A percentile compares a stretch with the other conserved stretches of the same genome.
Conservation (phyloP, 35 echinoderm and acorn worm genomes). For the Heliocidaris tuberculata region DNA sequence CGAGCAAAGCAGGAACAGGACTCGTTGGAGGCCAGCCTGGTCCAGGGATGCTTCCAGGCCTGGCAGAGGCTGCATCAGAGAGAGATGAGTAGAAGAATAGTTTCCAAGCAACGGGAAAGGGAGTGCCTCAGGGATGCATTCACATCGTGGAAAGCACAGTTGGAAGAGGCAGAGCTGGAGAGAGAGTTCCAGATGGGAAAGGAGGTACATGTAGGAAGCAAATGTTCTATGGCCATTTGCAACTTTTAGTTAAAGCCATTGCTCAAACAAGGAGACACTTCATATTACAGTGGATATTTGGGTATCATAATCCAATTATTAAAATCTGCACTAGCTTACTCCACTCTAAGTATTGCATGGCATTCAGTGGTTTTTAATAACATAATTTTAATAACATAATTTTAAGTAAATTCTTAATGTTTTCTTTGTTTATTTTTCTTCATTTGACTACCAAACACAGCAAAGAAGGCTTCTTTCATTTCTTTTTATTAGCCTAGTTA, state of each 20-base stretch:
- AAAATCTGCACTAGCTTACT: too few relatives aligned
- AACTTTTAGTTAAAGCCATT: neutral
- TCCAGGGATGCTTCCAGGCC: slow-evolving; percentile 29
- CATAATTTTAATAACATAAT: too few relatives aligned
- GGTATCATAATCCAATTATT: neutral
- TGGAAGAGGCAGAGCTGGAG: slow-evolving; percentile 18
- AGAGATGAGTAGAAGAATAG: neutral
- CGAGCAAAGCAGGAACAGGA: neutral
- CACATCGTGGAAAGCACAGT: slow-evolving; percentile 23
- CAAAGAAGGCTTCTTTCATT: neutral
- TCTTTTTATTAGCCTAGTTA: too few relatives aligned
- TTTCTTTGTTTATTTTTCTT: too few relatives aligned
- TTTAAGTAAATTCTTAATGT: too few relatives aligned
- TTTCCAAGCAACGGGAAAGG: slow-evolving; percentile 24
- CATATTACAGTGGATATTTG: neutral
- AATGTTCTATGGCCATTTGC: neutral
- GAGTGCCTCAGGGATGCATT: neutral
- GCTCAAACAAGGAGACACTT: neutral
- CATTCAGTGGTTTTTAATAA: too few relatives aligned
- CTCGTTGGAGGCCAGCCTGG: neutral
- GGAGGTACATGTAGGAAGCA: slow-evolving; percentile 29
- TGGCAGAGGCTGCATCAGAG: slow-evolving; percentile 40
- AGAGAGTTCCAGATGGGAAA: slow-evolving; percentile 28
- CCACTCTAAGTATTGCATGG: too few relatives aligned
- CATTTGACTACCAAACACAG: neutral